These are phyloP conservation scores for Rhyacichthys aspro DNA, from an alignment of 2,797 vertebrate genomes.

Conservation along the genomic window DNA sequence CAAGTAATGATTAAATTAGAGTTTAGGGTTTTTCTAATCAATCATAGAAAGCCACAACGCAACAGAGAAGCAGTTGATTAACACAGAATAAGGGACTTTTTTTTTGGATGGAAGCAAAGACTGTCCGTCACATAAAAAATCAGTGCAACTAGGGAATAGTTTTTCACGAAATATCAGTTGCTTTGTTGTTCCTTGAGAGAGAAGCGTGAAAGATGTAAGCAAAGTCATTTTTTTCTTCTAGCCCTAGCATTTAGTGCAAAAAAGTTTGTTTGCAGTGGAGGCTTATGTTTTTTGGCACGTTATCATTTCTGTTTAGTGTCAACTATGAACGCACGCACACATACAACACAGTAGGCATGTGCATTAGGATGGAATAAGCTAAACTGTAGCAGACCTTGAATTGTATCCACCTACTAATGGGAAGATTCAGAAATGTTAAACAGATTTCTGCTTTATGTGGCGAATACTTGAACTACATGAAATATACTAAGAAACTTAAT, in stretches of 20 bases:
- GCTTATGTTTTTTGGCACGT: constrained; percentile 75
- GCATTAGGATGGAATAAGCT: constrained; percentile 54
- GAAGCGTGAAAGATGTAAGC: constrained; percentile 58
- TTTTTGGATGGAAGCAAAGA: constrained; percentile 36
- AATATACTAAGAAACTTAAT: constrained; percentile 50
- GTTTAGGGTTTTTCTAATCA: constrained; percentile 47
- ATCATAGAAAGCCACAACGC: constrained; percentile 45
- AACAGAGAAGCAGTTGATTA: constrained; percentile 45
- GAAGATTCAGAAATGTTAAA: constrained; percentile 35
- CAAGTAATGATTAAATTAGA: constrained; percentile 37
- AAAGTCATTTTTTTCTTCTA: constrained; percentile 53
- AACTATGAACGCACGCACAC: constrained; percentile 56
- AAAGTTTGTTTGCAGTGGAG: constrained; percentile 59
- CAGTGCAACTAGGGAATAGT: constrained; percentile 39
- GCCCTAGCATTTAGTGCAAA: constrained; percentile 76
- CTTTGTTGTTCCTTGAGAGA: constrained; percentile 47
- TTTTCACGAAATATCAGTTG: constrained; percentile 48
- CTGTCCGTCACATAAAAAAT: constrained; percentile 61
- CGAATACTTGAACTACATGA: constrained; percentile 41
- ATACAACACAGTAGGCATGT: constrained; percentile 63
- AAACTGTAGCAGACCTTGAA: constrained; percentile 48
- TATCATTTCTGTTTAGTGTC: constrained; percentile 47
- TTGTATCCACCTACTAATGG: constrained; percentile 37
- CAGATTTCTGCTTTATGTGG: constrained; percentile 34
- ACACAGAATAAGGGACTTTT: constrained; percentile 49